A percentile compares a stretch with the other conserved stretches of the same genome.
Conservation (phyloP, 2,888 invertebrate species). For the Cheilosia vulpina region DNA sequence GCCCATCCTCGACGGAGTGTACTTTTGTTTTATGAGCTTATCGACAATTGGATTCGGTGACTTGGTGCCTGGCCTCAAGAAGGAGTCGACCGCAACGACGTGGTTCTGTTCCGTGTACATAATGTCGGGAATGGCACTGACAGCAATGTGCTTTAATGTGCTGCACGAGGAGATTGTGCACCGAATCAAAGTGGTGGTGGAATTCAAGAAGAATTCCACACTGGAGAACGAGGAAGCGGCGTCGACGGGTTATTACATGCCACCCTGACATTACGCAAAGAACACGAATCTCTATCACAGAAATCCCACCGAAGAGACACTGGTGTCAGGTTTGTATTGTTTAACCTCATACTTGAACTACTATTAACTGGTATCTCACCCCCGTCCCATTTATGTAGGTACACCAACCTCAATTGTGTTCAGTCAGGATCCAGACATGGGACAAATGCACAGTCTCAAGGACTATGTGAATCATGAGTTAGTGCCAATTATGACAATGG, state of each 20-base stretch:
- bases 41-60: constrained; percentile 96
- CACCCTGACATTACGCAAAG: constrained; percentile 83
- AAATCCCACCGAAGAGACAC: constrained; percentile 86
- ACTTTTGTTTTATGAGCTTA: constrained; percentile 97
- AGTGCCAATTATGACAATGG: constrained; percentile 83
- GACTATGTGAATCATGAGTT: constrained; percentile 83
- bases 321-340: constrained; percentile 83
- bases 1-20: constrained; percentile 94
- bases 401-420: constrained; percentile 85
- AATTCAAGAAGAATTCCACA: constrained; percentile 80
- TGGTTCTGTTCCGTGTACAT: constrained; percentile 96
- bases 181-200: constrained; percentile 87
- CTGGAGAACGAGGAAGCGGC: constrained; percentile 76
- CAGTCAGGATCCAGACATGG: constrained; percentile 79
- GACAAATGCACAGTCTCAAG: constrained; percentile 82
- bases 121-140: constrained; percentile 93
- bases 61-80: constrained; percentile 88
- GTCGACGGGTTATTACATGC: constrained; percentile 79
- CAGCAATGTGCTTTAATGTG: constrained; percentile 96
- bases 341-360: constrained; percentile 1
- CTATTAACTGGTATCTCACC: constrained; percentile 12
- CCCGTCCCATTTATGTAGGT: constrained; percentile 78
- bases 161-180: constrained; percentile 95
- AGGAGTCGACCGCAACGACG: constrained; percentile 87
- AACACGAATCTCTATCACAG: constrained; percentile 84